A percentile compares a stretch with the other conserved stretches of the same genome.
Evolutionary conservation across 1,140 invertebrate species (phyloP).

Genomic region (Drosophila novamexicana): DNA sequence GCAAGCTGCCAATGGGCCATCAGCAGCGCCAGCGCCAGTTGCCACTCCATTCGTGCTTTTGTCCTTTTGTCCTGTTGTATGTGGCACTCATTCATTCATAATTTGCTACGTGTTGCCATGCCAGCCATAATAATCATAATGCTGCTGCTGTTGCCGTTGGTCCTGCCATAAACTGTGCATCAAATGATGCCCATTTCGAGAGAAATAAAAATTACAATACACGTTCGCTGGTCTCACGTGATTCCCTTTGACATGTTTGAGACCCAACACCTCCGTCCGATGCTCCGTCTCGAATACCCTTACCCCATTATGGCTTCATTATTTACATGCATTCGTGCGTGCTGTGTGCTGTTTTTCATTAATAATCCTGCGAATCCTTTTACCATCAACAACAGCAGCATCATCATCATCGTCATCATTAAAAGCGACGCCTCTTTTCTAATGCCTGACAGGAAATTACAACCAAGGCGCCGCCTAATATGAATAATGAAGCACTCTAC

Average conservation of each 20-base stretch:
- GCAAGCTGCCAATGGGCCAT: constrained; percentile 55
- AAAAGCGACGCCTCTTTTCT: constrained; percentile 19
- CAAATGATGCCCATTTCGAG: constrained; percentile 54
- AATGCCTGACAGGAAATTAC: constrained; percentile 46
- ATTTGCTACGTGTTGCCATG: constrained; percentile 77
- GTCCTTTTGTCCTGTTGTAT: constrained; percentile 10
- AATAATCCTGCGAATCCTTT: constrained; percentile 71
- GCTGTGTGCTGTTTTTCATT: constrained; percentile 53
- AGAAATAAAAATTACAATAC: constrained; percentile 73
- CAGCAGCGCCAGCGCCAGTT: constrained; percentile 5
- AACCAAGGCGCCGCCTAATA: background rate
- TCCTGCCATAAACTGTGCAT: constrained; percentile 67
- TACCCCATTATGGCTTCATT: constrained; percentile 33
- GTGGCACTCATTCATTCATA: constrained; percentile 72
- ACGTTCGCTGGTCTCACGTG: constrained; percentile 39
- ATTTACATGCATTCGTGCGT: constrained; percentile 55
- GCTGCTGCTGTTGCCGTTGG: constrained; percentile 22
- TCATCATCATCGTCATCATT: constrained; percentile 20
- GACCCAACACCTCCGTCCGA: background rate
- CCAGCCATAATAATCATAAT: constrained; percentile 56
- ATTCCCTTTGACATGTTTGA: background rate
- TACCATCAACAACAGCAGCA: background rate
- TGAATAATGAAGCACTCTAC: constrained; percentile 39
- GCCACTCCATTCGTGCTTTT: constrained; percentile 12
- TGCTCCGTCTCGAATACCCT: background rate